Percentiles rank a stretch among this genome's conserved stretches.
Conservation (phyloP, 2,888 invertebrate genomes). For the Agrochola litura region DNA sequence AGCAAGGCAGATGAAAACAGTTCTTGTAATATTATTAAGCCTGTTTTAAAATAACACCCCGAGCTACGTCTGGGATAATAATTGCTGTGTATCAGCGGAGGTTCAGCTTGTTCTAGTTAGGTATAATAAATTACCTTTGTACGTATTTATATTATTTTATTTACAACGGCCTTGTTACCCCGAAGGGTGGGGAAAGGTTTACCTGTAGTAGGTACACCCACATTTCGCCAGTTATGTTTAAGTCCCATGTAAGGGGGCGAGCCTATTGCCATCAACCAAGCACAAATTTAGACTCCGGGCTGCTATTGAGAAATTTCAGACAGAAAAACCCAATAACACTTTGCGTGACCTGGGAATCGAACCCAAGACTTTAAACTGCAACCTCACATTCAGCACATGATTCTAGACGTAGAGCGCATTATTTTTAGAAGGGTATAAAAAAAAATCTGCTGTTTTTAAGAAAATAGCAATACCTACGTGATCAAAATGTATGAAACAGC, state of each 20-base stretch:
- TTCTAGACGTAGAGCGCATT: too few relatives aligned
- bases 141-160: neutral
- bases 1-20: neutral
- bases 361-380: neutral
- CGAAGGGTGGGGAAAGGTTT: neutral
- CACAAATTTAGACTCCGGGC: too few relatives aligned
- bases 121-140: slow-evolving; percentile 1
- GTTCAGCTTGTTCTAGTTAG: slow-evolving; percentile 1
- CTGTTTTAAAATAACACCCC: slow-evolving; percentile 27
- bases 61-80: slow-evolving; percentile 23
- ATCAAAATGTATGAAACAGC: too few relatives aligned
- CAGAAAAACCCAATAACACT: neutral
- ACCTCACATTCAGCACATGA: too few relatives aligned
- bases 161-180: neutral
- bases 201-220: neutral
- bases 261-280: neutral
- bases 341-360: neutral
- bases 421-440: too few relatives aligned
- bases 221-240: neutral
- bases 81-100: neutral
- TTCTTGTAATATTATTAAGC: slow-evolving; percentile 30
- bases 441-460: too few relatives aligned
- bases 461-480: too few relatives aligned
- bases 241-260: neutral
- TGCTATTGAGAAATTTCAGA: neutral